Conservation (phyloP, 2,797 vertebrate species). For the Pseudomugil gertrudae region DNA sequence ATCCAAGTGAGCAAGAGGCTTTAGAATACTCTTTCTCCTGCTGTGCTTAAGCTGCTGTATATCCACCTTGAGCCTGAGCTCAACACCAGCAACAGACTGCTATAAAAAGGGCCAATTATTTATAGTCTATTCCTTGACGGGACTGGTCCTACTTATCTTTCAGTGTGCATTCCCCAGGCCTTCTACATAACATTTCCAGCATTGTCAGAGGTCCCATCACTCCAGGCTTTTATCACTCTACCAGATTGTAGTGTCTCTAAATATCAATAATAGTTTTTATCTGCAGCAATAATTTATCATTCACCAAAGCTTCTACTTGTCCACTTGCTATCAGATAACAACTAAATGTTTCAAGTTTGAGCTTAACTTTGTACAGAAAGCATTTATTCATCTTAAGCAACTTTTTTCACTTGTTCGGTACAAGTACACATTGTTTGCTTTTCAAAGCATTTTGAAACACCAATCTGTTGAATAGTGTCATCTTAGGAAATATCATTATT, state of each 20-base stretch:
- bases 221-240: constrained; percentile 64
- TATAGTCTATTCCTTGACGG: constrained; percentile 69
- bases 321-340: constrained; percentile 4
- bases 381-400: constrained; percentile 17
- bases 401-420: constrained; percentile 2
- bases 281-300: constrained; percentile 58
- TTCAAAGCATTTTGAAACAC: constrained; percentile 25
- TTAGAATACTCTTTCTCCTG: constrained; percentile 35
- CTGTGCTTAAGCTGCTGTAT: constrained; percentile 42
- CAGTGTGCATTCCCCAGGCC: constrained; percentile 55
- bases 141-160: constrained; percentile 73
- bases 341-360: constrained; percentile 16
- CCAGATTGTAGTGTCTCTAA: constrained; percentile 64
- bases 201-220: constrained; percentile 45
- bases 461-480: constrained; percentile 7
- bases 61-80: constrained; percentile 55
- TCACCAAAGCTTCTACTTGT: constrained; percentile 19
- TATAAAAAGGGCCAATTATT: constrained; percentile 80
- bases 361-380: background rate
- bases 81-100: constrained; percentile 54
- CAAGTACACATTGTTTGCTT: constrained; percentile 13
- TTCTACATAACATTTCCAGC: constrained; percentile 45
- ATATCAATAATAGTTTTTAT: constrained; percentile 69
- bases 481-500: constrained; percentile 33
- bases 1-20: constrained; percentile 14